A percentile compares a stretch with the other conserved stretches of the same genome.
phyloP scores from a whole-genome alignment of 2,888 invertebrate species.

The Sarcophaga subvicina region DNA sequence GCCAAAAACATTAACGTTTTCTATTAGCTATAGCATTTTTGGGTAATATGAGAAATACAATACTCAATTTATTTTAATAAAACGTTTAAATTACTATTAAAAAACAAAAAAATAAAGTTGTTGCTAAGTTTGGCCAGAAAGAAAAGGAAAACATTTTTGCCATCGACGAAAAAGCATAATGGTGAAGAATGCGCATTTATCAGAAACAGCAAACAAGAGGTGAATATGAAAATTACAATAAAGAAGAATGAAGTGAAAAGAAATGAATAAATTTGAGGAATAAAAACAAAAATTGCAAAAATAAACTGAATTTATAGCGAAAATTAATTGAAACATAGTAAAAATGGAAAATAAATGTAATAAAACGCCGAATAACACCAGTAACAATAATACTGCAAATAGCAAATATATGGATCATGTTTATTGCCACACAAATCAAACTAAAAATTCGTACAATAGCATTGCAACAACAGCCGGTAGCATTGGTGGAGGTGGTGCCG shows the following conservation, averaged over 20 bases:
- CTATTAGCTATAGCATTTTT: background rate
- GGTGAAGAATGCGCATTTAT: slow-evolving; percentile 54
- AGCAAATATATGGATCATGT: slow-evolving; percentile 77
- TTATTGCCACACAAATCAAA: slow-evolving; percentile 77
- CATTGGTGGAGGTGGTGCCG: slow-evolving; percentile 60
- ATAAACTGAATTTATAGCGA: slow-evolving; percentile 21
- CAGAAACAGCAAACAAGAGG: slow-evolving; percentile 35
- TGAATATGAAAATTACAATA: slow-evolving; percentile 18
- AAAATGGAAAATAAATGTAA: slow-evolving; percentile 72
- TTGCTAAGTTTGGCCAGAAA: background rate
- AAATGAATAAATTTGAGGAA: slow-evolving; percentile 54
- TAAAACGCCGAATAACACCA: slow-evolving; percentile 71
- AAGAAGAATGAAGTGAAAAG: slow-evolving; percentile 21
- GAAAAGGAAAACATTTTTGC: background rate
- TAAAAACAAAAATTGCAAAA: slow-evolving; percentile 62
- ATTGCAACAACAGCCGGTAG: slow-evolving; percentile 67
- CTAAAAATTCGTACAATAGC: slow-evolving; percentile 74
- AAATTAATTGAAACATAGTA: slow-evolving; percentile 5
- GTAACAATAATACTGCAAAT: slow-evolving; percentile 63
- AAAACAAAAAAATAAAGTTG: background rate
- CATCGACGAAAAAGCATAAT: slow-evolving; percentile 29
- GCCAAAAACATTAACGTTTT: slow-evolving; percentile 21
- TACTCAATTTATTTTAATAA: background rate
- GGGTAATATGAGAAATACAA: slow-evolving; percentile 13
- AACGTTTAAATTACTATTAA: background rate